Percentiles rank a stretch among this genome's conserved stretches.
Conservation (phyloP, 2,888 invertebrate species). For the Drosophila affinis region DNA sequence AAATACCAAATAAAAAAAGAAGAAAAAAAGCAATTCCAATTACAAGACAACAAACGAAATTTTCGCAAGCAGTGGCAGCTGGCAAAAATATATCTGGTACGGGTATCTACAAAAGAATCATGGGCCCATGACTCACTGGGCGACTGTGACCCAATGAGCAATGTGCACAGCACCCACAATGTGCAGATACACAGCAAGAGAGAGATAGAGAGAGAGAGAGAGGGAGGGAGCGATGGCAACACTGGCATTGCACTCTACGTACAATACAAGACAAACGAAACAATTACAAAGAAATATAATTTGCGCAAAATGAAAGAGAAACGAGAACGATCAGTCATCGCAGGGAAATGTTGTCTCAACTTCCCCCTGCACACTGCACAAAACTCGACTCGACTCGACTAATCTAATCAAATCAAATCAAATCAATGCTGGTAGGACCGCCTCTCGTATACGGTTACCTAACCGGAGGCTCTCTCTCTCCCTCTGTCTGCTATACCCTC, state of each 20-base stretch:
- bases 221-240: too few species aligned
- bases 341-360: constrained; percentile 63
- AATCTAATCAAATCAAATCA: constrained; percentile 69
- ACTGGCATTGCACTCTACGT: constrained; percentile 26
- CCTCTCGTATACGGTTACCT: constrained; percentile 53
- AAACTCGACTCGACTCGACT: constrained; percentile 61
- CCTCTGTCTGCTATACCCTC: not conserved
- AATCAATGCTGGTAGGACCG: constrained; percentile 56
- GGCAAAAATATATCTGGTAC: constrained; percentile 30
- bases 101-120: constrained; percentile 62
- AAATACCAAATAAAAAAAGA: constrained; percentile 27
- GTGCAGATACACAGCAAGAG: constrained; percentile 49
- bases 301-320: constrained; percentile 64
- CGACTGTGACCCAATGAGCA: constrained; percentile 76
- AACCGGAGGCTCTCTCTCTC: not conserved
- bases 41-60: constrained; percentile 51
- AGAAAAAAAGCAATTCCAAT: constrained; percentile 53
- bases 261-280: constrained; percentile 65
- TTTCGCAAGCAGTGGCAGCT: constrained; percentile 53
- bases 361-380: constrained; percentile 35
- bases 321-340: constrained; percentile 69
- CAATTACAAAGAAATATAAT: constrained; percentile 78
- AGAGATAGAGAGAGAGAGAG: constrained; percentile 44
- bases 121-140: constrained; percentile 48
- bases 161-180: constrained; percentile 69